These are phyloP conservation scores for Crenuchus spilurus DNA, from an alignment of 2,797 vertebrate genomes.

Conservation along the genomic window DNA sequence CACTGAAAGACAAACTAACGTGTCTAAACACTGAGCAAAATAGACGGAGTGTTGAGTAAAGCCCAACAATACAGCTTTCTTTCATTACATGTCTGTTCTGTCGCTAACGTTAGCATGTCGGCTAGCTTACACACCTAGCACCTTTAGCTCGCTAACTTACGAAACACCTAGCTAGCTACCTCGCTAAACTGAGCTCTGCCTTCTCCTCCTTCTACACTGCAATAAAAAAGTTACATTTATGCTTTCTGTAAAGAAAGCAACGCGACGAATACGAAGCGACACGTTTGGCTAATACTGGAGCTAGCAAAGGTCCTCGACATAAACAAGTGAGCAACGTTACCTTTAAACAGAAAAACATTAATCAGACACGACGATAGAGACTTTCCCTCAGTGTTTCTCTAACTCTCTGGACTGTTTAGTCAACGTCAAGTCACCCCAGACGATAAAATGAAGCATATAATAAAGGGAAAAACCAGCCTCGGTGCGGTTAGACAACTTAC, in stretches of 20 bases:
- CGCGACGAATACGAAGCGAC: not conserved
- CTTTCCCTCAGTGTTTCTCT: too few relatives aligned
- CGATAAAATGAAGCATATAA: slow-evolving; percentile 2
- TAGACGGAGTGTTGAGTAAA: not conserved
- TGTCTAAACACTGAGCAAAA: not conserved
- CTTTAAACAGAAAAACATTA: slow-evolving; percentile 10
- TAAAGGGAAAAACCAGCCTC: slow-evolving; percentile 1
- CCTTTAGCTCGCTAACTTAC: slow-evolving; percentile 22
- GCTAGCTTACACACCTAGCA: slow-evolving; percentile 37
- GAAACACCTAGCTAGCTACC: slow-evolving; percentile 25
- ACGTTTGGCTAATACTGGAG: not conserved
- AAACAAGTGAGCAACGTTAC: not conserved
- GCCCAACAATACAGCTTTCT: not conserved
- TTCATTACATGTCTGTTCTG: not conserved
- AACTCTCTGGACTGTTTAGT: not conserved
- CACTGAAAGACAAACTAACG: not conserved
- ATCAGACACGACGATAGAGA: slow-evolving; percentile 52
- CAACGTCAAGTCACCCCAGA: not conserved
- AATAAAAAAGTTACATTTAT: slow-evolving; percentile 2
- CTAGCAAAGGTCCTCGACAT: not conserved
- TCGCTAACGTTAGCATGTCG: slow-evolving; percentile 20
- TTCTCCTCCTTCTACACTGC: not conserved
- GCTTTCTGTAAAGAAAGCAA: not conserved
- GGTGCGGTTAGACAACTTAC: slow-evolving; percentile 74
- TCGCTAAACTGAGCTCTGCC: not conserved